Evolutionary conservation across 2,888 invertebrate genomes (phyloP), one percentile per base, ranked within the genome.

Genomic region (Trissoscelio sp.): DNA sequence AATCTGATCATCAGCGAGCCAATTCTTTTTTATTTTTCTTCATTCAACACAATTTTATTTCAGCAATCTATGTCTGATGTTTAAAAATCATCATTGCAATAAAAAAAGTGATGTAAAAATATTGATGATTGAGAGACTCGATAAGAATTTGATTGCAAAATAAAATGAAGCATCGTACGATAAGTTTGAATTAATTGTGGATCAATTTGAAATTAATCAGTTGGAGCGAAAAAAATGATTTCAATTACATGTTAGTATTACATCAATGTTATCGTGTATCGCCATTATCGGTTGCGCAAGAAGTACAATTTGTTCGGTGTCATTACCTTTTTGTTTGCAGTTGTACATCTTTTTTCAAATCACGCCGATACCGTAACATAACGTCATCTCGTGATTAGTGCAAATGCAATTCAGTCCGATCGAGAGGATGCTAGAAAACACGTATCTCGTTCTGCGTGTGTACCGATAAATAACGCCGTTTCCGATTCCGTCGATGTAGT

Each of bases 281-380:
- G 64, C 11, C 14, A 66, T 72, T 72, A 57, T 44, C 28, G 70
- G 16, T 70, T 64, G 64, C 39, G 12, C 64, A 64, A 70, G 48
- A 39, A 31, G 62, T 34, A 48, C 48, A 64, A 58, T 79, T 66
- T 72, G 64, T 72, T 79, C 58, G 18, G 22, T 64, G 66, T 53
- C 58, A 58, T 72, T 79, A 72, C 3, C 51, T 79, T 72, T 66
- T 79, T 58, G 34, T 66, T 51, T 9, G 66, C 31, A 66, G 31
- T 66, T 24, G 44, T 11, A 55, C 34, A 48, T 72, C 39, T 51
- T 79, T 72, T 79, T 70, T 62, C 22, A 22, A 69, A 77, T 70
- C 64, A n/a, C 24, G n/a, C 7, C 16, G 42, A 58, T 79, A 72
- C 79, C 79, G 79, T 72, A 72, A 79, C 55, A 62, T 78, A 78